Evolutionary conservation across 2,797 vertebrate species (phyloP).

Genomic region (Rhyacichthys aspro): DNA sequence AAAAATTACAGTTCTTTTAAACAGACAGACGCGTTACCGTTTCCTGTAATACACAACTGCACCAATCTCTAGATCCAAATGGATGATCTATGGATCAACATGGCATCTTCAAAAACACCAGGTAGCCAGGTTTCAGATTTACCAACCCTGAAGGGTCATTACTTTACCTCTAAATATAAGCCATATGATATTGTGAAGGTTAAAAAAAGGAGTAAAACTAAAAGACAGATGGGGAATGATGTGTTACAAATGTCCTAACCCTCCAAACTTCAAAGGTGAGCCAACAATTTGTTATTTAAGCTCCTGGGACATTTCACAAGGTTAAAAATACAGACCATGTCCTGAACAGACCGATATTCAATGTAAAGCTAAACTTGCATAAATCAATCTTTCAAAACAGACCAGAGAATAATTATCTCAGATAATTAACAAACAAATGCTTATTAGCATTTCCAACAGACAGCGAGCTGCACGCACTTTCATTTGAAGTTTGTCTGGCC

Average conservation of each 20-base stretch:
- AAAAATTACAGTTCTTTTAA: too few relatives aligned
- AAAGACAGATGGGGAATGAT: conserved; percentile 11
- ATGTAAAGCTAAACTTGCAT: conserved; percentile 3
- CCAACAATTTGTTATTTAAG: conserved; percentile 9
- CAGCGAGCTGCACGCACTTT: not conserved
- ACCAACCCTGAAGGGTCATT: not conserved
- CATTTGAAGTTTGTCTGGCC: conserved; percentile 3
- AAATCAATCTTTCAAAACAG: conserved; percentile 2
- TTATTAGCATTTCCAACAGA: conserved; percentile 12
- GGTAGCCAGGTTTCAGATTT: not conserved
- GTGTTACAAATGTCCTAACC: conserved; percentile 7
- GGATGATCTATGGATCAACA: too few relatives aligned
- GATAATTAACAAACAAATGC: conserved; percentile 11
- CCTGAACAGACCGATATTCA: not conserved
- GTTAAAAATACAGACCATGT: conserved; percentile 6
- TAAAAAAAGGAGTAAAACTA: conserved; percentile 1
- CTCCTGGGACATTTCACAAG: conserved; percentile 1
- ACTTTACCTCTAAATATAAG: not conserved
- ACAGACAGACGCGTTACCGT: too few relatives aligned
- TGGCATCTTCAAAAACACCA: too few relatives aligned
- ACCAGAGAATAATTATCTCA: conserved; percentile 1
- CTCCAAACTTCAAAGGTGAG: conserved; percentile 8
- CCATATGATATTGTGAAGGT: conserved; percentile 8
- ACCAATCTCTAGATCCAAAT: too few relatives aligned
- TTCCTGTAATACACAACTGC: too few relatives aligned